Evolutionary conservation across 1,140 invertebrate species (phyloP).

Genomic region (Nymphalis io): DNA sequence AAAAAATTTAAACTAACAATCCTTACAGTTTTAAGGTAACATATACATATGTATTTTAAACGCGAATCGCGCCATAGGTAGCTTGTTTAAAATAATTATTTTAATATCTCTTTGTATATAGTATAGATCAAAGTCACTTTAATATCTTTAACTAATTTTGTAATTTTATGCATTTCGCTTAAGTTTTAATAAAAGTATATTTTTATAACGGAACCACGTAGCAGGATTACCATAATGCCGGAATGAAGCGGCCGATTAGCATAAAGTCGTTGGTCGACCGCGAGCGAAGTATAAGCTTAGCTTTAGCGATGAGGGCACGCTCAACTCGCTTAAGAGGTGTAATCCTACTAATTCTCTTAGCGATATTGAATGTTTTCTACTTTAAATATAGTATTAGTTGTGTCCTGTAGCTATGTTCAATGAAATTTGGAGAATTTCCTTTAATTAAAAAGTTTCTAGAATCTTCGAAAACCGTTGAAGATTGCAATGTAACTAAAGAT

Average conservation of each 20-base stretch:
- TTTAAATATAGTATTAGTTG: constrained; percentile 1
- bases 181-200: constrained; percentile 1
- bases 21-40: no score
- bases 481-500: no score
- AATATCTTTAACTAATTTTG: background rate
- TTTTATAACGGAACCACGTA: background rate
- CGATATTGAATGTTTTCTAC: background rate
- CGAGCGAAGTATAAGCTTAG: constrained; percentile 14
- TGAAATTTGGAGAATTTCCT: no score
- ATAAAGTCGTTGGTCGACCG: constrained; percentile 14
- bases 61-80: no score
- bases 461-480: no score
- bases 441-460: no score
- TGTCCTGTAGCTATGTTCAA: no score
- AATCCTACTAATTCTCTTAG: constrained; percentile 18
- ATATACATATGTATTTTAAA: no score
- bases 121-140: no score
- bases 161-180: background rate
- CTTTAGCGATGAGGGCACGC: constrained; percentile 5
- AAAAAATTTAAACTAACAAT: no score
- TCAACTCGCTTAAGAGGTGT: constrained; percentile 6
- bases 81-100: no score
- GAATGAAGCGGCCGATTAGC: constrained; percentile 14
- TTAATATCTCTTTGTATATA: no score
- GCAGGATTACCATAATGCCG: constrained; percentile 14